Evolutionary conservation across 1,140 invertebrate species (phyloP).

Genomic region (Micrasema longulum): DNA sequence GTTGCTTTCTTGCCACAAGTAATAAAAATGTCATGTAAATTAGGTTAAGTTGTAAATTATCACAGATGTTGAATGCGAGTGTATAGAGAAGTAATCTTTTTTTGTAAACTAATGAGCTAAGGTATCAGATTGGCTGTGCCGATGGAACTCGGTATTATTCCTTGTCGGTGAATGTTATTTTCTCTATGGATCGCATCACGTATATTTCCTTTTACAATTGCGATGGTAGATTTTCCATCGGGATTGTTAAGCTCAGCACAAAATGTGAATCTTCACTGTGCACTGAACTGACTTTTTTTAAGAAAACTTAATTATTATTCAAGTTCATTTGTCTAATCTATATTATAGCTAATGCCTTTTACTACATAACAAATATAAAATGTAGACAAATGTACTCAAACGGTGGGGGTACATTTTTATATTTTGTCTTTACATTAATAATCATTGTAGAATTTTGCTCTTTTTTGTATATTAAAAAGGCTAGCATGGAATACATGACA

Average conservation of each 20-base stretch:
- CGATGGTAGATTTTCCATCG: slow-evolving; percentile 3
- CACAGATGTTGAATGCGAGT: slow-evolving; percentile 20
- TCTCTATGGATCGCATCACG: slow-evolving; percentile 31
- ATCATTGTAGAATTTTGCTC: slow-evolving; percentile 28
- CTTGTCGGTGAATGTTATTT: slow-evolving; percentile 16
- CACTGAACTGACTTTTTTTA: slow-evolving; percentile 52
- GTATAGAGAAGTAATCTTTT: slow-evolving; percentile 2
- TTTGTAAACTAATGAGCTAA: slow-evolving; percentile 18
- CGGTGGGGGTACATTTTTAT: slow-evolving; percentile 42
- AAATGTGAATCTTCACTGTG: slow-evolving; percentile 51
- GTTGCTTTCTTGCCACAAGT: slow-evolving; percentile 30
- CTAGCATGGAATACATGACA: slow-evolving; percentile 35
- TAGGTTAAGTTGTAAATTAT: slow-evolving; percentile 31
- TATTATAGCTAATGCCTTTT: slow-evolving; percentile 51
- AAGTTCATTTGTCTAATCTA: slow-evolving; percentile 43
- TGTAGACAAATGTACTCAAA: slow-evolving; percentile 40
- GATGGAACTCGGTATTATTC: slow-evolving; percentile 8
- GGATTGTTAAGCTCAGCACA: slow-evolving; percentile 46
- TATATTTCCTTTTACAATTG: slow-evolving; percentile 27
- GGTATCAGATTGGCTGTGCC: slow-evolving; percentile 16
- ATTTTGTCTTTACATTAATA: slow-evolving; percentile 37
- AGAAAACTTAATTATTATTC: slow-evolving; percentile 41
- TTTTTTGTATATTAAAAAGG: slow-evolving; percentile 30
- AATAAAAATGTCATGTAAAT: slow-evolving; percentile 30
- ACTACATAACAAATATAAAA: slow-evolving; percentile 37